Base-by-base conservation (phyloP, 1,140 invertebrate genomes). In the Drosophila leontia region DNA sequence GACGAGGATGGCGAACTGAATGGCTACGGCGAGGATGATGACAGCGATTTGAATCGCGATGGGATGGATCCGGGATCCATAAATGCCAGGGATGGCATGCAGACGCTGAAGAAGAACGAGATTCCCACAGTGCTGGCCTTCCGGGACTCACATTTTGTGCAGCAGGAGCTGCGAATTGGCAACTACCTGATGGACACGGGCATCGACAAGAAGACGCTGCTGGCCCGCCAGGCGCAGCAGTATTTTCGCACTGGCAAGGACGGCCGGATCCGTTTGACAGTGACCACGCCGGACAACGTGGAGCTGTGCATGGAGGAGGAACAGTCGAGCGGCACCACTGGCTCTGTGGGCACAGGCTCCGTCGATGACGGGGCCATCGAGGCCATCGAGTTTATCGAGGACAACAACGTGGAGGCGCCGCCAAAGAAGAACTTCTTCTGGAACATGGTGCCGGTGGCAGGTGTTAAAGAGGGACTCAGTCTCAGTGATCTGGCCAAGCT, bases 171-270 rank as follows among this genome's bases (percentile, higher is more conserved):
- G 65, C 88, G 92, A 45, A 93, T 93, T 53, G 92, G 92, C 23
- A 93, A 93, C 60, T 92, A 91, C 26, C 70, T 91, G 1, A 93
- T 93, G 92, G 92, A 93, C 63, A 93, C 92, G 9, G 92, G 92
- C 15, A 93, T 93, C 9, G 90, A 92, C 8, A 93, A 90, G 71
- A 92, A 87, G 58, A 78, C 88, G 1, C 42, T 92, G 32, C 51
- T 90, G 44, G 76, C 82, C 0, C 70, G 81, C 2, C 80, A 90
- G 50, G 75, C 76, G 0, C 88, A 91, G 48, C 58, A 80, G 32
- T 77, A 75, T n/a, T 75, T 82, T 58, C 70, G 48, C 41, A 80
- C 76, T 2, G 74, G 71, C 50, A 77, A 87, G 47, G 87, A 91
- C 56, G 86, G 91, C 17, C 67, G 80, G 51, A 92, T 92, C 39